These are phyloP conservation scores for Siniperca scherzeri DNA, from an alignment of 2,797 vertebrate species.

Conservation along the genomic window DNA sequence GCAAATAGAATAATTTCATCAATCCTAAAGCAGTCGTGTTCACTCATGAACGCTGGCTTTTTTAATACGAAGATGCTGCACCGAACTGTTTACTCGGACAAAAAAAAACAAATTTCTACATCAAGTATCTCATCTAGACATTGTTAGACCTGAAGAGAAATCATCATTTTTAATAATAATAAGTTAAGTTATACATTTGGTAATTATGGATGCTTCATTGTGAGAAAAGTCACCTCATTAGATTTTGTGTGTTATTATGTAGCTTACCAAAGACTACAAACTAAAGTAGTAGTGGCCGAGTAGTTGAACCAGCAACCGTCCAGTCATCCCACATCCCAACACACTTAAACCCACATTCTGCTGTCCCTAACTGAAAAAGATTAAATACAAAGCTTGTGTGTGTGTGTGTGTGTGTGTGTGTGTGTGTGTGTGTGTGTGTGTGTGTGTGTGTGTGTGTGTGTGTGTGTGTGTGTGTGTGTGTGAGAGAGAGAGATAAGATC, in stretches of 20 bases:
- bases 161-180: not conserved
- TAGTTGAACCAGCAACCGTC: not conserved
- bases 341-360: not conserved
- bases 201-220: not conserved
- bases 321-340: not conserved
- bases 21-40: not conserved
- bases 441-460: not conserved
- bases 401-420: not conserved
- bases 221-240: not conserved
- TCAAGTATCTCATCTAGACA: not conserved
- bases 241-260: not conserved
- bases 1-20: not conserved
- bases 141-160: not conserved
- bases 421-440: not conserved
- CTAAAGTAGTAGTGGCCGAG: not conserved
- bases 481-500: not conserved
- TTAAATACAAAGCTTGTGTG: not conserved
- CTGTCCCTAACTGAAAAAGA: not conserved
- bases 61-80: not conserved
- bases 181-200: not conserved
- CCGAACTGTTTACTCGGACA: not conserved
- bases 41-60: not conserved
- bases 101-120: not conserved
- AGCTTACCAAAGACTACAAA: not conserved
- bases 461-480: not conserved